Evolutionary conservation across 2,113 vertebrate genomes (phyloP), one percentile per base, ranked within the genome.

Genomic region (Synodontis membranacea): DNA sequence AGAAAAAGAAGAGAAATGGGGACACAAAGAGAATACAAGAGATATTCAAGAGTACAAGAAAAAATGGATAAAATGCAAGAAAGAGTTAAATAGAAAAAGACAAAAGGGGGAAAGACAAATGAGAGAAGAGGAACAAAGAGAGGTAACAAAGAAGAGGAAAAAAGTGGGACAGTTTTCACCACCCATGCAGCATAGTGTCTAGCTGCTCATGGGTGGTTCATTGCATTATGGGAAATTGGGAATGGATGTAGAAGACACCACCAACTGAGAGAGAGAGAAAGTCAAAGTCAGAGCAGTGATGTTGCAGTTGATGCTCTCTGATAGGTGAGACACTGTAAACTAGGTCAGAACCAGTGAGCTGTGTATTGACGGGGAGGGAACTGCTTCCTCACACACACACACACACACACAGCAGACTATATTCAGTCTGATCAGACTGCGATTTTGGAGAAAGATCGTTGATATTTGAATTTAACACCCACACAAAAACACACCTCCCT

Each of bases 321-420:
- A 37, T 86, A 72, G 82, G 82, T 74, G 42, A 25, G 56, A 82
- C 80, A 54, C 50, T 48, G 44, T 72, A 86, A 91, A 87, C 80
- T 89, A 89, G 90, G 90, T 90, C 87, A 90, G 84, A 89, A n/a
- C n/a, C 75, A 85, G 34, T 52, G 75, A 56, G 52, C 34, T 89
- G 56, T 83, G 76, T 78, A 58, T 19, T 9, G 54, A 54, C 10
- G n/a, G 76, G 31, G 80, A 76, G 64, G 31, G 39, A 56, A 58
- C 48, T 66, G 60, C 42, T 46, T 12, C 42, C 39, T 12, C 21
- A n/a, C 62, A 34, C n/a, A 62, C 23, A 85, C 52, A 81, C 80
- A 82, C 72, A 50, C 80, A 21, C 80, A 64, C 56, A 54, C 85
- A 68, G 21, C 23, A 46, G 42, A 28, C 46, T 1, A 46, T 14